Base-by-base conservation (phyloP, 2,888 invertebrate species). In the Limnephilus marmoratus region DNA sequence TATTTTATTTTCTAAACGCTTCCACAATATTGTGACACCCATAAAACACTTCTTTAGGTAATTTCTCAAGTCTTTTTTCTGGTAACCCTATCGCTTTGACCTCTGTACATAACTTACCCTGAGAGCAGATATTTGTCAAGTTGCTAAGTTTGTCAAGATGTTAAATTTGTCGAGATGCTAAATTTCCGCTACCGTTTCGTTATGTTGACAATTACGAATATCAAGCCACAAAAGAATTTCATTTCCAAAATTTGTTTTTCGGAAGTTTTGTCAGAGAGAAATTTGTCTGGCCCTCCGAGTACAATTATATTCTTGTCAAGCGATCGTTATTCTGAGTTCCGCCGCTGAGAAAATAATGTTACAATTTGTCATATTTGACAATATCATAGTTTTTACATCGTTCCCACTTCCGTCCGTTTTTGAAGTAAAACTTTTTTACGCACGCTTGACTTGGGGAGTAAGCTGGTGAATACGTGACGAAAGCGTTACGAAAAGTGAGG, bases 221-320 rank as follows among this genome's bases (percentile, higher is more conserved):
- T 82, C 82, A 82, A 82, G 34, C 82, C 82, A 82, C 82, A 82
- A 82, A 82, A 82, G 82, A 82, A 82, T 82, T 82, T 34, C 82
- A 82, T 82, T 82, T 82, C 34, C 82, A 18, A 82, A 82, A 82
- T 34, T 82, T 82, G 82, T 82, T 82, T 82, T 82, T 34, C 82
- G 31, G 18, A 15, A 82, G 31, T 82, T 41, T 82, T 82, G 31
- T 82, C 82, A 34, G 31, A 34, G 82, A 82, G 82, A 82, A 82
- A 82, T 82, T 82, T 34, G 82, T 82, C 31, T 34, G 29, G 29
- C 82, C 4, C 29, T 82, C 34, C 82, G 82, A 82, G 34, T 68
- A 82, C 82, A 82, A 82, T 82, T 82, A 34, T 82, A 82, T 82
- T 82, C 29, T 82, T 68, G 68, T 68, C 68, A 68, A 68, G 68